A percentile compares a stretch with the other conserved stretches of the same genome.
These are phyloP conservation scores for Poeciliopsis turrubarensis DNA, from an alignment of 2,113 vertebrate genomes.

Conservation along the genomic window DNA sequence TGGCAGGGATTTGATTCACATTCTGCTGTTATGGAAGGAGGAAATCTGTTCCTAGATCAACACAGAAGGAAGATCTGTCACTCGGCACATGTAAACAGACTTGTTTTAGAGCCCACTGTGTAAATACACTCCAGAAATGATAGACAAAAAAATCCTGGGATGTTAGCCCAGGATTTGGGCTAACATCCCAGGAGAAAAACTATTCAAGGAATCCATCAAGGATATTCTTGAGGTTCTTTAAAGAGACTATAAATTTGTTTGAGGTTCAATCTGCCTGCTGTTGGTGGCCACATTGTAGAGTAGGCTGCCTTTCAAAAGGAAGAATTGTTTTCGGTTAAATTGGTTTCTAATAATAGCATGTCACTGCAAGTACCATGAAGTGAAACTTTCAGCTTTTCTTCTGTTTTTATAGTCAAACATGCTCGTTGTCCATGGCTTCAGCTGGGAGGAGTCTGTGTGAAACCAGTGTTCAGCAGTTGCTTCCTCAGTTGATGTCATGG, in stretches of 20 bases:
- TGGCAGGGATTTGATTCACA: no score
- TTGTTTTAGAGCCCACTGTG: background rate
- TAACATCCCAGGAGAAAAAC: no score
- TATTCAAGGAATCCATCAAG: no score
- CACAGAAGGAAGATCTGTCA: no score
- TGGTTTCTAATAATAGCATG: background rate
- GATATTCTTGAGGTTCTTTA: no score
- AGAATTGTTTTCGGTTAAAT: background rate
- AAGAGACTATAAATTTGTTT: no score
- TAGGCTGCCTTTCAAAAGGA: background rate
- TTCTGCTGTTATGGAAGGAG: no score
- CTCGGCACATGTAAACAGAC: background rate
- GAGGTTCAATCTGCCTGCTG: no score
- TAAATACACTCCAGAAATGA: background rate
- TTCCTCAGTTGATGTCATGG: conserved; percentile 26
- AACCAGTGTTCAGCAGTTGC: background rate
- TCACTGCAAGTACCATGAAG: background rate
- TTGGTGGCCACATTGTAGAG: no score
- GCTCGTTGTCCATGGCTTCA: background rate
- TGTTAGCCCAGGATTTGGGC: no score
- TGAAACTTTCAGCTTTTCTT: background rate
- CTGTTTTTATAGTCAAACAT: background rate
- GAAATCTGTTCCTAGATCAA: no score
- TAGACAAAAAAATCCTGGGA: no score
- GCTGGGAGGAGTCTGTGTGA: background rate